Evolutionary conservation across 2,113 vertebrate genomes (phyloP).

Genomic region (Ceyx margarethae): DNA sequence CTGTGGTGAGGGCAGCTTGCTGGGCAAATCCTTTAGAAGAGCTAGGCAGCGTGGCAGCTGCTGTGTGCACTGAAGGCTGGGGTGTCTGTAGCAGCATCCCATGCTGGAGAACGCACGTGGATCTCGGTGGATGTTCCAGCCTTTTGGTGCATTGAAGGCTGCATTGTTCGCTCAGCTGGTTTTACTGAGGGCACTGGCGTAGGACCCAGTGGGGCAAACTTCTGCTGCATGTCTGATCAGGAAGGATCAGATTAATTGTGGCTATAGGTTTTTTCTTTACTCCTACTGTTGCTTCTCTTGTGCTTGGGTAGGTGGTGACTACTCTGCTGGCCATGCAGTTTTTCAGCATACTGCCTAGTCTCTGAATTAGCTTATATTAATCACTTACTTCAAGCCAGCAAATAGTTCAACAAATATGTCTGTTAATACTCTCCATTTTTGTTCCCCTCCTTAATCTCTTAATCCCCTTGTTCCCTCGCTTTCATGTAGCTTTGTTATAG

Average conservation of each 20-base stretch:
- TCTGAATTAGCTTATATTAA: background rate
- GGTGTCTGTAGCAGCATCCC: background rate
- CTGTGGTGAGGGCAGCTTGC: background rate
- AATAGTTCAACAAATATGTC: background rate
- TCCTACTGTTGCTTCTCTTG: background rate
- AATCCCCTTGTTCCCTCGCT: background rate
- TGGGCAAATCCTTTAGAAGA: background rate
- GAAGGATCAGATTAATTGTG: background rate
- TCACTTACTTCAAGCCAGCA: background rate
- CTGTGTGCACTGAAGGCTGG: background rate
- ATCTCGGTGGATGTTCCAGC: background rate
- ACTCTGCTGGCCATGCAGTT: fast-evolving
- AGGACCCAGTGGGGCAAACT: background rate
- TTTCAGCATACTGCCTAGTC: background rate
- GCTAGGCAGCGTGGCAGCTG: background rate
- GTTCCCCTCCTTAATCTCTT: background rate
- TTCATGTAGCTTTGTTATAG: background rate
- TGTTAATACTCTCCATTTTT: background rate
- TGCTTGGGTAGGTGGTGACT: background rate
- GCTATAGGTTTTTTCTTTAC: background rate
- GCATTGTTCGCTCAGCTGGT: background rate
- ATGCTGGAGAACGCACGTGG: background rate
- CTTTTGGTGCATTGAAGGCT: background rate
- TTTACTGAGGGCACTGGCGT: fast-evolving
- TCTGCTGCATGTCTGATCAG: fast-evolving